Conservation (phyloP, 1,140 invertebrate species). For the Dryas iulia region DNA sequence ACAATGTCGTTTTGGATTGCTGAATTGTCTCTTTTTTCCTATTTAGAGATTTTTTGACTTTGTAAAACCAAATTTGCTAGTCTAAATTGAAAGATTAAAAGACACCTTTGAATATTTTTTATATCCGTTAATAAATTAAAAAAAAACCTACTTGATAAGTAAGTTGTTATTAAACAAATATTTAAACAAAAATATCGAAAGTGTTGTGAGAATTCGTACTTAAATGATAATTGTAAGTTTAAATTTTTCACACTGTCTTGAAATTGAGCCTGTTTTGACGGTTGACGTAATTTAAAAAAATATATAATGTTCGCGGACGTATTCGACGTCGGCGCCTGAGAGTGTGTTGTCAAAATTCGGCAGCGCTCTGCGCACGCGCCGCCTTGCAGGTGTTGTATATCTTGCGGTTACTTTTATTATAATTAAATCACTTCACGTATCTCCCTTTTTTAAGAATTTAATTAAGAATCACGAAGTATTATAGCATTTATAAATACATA, state of each 20-base stretch:
- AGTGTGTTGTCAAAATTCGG: conserved; percentile 52
- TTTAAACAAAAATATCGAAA: not conserved
- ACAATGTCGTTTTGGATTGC: no score
- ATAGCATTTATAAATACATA: not conserved
- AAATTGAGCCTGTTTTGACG: not conserved
- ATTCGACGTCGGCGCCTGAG: conserved; percentile 35
- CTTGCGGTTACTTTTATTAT: not conserved
- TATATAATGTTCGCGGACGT: conserved; percentile 36
- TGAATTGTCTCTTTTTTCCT: no score
- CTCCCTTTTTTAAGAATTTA: not conserved
- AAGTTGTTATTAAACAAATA: no score
- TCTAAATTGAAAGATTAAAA: not conserved
- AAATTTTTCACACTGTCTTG: conserved; percentile 12
- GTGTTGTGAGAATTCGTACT: not conserved
- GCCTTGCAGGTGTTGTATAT: conserved; percentile 33
- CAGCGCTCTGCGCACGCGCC: conserved; percentile 46
- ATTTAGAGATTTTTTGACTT: no score
- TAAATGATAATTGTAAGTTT: conserved; percentile 3
- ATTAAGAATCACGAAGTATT: not conserved
- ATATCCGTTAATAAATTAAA: no score
- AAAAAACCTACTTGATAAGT: no score
- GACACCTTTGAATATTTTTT: not conserved
- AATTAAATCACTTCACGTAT: not conserved
- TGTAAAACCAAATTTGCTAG: no score
- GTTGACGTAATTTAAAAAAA: conserved; percentile 25